Base-by-base conservation (phyloP, 2,797 vertebrate genomes). In the Sebastes trivittatus region DNA sequence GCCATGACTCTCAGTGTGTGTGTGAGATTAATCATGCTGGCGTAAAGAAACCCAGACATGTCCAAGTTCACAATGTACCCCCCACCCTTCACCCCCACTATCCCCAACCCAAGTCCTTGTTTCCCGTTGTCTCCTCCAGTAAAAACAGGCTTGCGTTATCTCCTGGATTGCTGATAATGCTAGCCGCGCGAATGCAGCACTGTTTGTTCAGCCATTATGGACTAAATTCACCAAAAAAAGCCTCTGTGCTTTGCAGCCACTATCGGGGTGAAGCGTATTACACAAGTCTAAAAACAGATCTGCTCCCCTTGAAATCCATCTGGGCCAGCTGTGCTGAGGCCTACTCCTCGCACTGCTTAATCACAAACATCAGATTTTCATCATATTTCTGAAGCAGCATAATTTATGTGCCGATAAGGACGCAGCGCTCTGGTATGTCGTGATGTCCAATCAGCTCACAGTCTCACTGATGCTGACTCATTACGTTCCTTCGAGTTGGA, bases 91-190 rank as follows among this genome's bases (percentile, higher is more conserved):
- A 66, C 71, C 65, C 79, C 71, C 75, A 62, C 77, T 63, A 75
- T 76, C 65, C 72, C 72, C 70, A 74, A 55, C 74, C 84, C 18
- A 56, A 81, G 65, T 80, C 77, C 86, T 84, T 66, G 77, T 86
- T 94, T 94, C 92, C 82, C 89, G 92, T 95, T 95, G 93, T 94
- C 86, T 95, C 87, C 87, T 94, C 94, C 93, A 94, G 93, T 87
- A 93, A 95, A 95, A 96, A 95, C 92, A 95, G 80, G 75, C 64
- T 83, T 58, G 49, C 23, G 69, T 90, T 88, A 90, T 94, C 90
- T 92, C 85, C 84, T 79, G 77, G 72, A 89, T 81, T 89, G 83
- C 89, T 92, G 93, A 95, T 95, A 94, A 89, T 91, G 81, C 69
- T 70, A 78, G 64, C 80, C 20, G 80, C 77, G 7, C 78, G 88